A percentile compares a stretch with the other conserved stretches of the same genome.
phyloP scores from a whole-genome alignment of 1,140 invertebrate species.

The Pseudomyrmex dendroicus region DNA sequence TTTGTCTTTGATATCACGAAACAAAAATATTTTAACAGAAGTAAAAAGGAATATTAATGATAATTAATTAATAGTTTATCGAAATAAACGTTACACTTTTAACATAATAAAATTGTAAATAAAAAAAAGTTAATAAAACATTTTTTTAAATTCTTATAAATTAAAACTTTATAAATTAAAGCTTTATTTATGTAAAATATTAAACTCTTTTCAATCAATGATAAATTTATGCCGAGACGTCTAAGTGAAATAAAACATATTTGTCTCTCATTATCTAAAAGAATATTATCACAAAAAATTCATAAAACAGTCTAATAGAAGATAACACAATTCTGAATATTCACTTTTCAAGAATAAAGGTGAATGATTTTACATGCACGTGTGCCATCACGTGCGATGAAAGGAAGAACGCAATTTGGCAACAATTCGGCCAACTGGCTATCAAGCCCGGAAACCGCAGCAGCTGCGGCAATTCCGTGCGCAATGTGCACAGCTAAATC shows the following conservation, averaged over 20 bases:
- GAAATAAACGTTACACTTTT: background rate
- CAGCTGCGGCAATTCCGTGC: constrained; percentile 71
- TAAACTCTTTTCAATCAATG: too few relatives aligned
- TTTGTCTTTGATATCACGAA: background rate
- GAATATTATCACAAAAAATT: background rate
- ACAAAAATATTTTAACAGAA: background rate
- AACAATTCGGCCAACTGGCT: constrained; percentile 73
- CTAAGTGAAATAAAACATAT: background rate
- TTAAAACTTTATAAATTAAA: too few relatives aligned
- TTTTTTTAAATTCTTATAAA: too few relatives aligned
- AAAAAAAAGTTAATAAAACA: too few relatives aligned
- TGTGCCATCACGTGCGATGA: constrained; percentile 33
- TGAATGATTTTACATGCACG: constrained; percentile 44
- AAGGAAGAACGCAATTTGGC: constrained; percentile 73
- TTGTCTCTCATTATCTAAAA: background rate
- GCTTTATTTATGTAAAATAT: too few relatives aligned
- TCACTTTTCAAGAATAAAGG: background rate
- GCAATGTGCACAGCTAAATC: constrained; percentile 64
- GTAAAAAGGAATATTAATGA: background rate
- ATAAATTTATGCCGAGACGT: background rate
- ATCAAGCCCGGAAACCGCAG: constrained; percentile 72
- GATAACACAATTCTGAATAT: background rate
- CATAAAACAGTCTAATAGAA: background rate
- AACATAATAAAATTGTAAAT: too few relatives aligned
- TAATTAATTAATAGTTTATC: background rate